Base-by-base conservation (phyloP, 2,797 vertebrate species). In the Garrulus glandarius region DNA sequence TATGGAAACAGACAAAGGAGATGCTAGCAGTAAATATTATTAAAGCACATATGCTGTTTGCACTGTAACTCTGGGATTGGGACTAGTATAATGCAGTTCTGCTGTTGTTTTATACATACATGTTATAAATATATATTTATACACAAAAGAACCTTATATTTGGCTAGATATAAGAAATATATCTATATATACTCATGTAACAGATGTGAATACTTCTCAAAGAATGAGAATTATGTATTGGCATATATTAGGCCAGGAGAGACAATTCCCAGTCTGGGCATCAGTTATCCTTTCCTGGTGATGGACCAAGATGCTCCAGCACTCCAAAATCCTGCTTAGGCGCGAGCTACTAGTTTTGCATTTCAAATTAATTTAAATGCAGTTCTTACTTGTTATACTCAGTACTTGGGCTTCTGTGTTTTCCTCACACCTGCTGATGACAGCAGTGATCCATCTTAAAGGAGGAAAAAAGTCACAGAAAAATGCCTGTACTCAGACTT, bases 291-390 rank as follows among this genome's bases (percentile, higher is more conserved):
- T 84, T 94, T 94, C 27, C 36, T 5, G 2, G 10, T 75, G 44
- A 78, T 39, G 23, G 24, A 75, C 21, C 8, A 55, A 77, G 72
- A 61, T 71, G 11, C 26, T 89, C 19, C n/a, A 83, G 60, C 49
- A 50, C 77, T 87, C 36, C 65, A 77, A 91, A 83, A 86, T 81
- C 39, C 21, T 76, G 29, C 36, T 80, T 79, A 85, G 56, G 55
- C 7, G 5, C 1, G 1, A 87, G 68, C 89, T 49, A 71, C 39
- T 80, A 61, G 22, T 29, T 96, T 87, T 85, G 65, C 65, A 75
- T 89, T 93, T 89, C 72, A 96, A 89, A 86, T 80, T 32, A 94
- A 83, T 95, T 94, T 85, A 94, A 96, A 93, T 89, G 36, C 50
- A 85, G 29, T 55, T 93, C 32, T 68, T 81, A 41, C 32, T 85